A percentile compares a stretch with the other conserved stretches of the same genome.
These are phyloP conservation scores for Rattus rattus DNA, from an alignment of 2,113 vertebrate species.

Conservation along the genomic window DNA sequence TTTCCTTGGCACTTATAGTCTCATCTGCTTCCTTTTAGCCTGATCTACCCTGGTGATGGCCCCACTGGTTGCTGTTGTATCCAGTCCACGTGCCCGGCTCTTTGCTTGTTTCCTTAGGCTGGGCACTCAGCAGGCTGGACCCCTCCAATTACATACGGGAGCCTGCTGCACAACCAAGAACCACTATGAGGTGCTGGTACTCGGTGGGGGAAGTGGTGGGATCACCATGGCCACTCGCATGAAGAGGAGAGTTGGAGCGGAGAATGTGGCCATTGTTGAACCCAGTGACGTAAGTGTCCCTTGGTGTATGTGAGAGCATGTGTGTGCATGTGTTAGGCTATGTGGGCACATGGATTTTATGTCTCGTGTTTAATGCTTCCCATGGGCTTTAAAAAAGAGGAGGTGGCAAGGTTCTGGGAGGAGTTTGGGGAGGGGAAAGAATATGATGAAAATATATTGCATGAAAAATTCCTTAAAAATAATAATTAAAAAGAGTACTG, in stretches of 20 bases:
- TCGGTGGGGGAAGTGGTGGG: constrained; percentile 95
- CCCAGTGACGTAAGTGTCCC: constrained; percentile 91
- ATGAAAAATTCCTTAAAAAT: not conserved
- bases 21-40: constrained; percentile 69
- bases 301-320: not conserved
- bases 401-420: not conserved
- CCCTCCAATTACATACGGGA: constrained; percentile 80
- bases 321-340: not conserved
- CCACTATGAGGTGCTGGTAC: constrained; percentile 94
- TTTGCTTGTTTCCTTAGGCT: constrained; percentile 74
- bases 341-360: not conserved
- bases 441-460: not conserved
- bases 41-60: constrained; percentile 79
- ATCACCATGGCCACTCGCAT: constrained; percentile 96
- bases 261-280: constrained; percentile 94
- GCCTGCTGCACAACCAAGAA: constrained; percentile 85
- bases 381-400: not conserved
- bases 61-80: constrained; percentile 44
- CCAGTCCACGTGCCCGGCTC: constrained; percentile 54
- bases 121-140: constrained; percentile 64
- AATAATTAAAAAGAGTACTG: not conserved
- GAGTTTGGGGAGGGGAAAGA: not conserved
- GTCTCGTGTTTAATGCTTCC: not conserved
- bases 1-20: not conserved
- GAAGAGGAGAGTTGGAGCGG: constrained; percentile 94